Percentiles rank a stretch among this genome's conserved stretches.
These are phyloP conservation scores for Thermophis baileyi DNA, from an alignment of 2,113 vertebrate species.

Conservation along the genomic window DNA sequence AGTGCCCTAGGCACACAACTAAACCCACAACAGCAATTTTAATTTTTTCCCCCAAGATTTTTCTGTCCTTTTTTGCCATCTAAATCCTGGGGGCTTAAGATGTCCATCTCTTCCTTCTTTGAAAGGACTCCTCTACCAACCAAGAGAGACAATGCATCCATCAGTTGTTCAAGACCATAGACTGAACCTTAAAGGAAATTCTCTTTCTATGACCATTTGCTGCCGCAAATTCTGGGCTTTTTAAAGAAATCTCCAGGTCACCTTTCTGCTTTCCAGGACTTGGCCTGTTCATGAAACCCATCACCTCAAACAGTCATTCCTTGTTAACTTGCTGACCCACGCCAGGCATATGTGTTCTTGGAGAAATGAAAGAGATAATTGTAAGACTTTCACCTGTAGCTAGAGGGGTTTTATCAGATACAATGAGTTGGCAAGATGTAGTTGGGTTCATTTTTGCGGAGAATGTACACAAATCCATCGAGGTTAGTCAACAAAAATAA, in stretches of 20 bases:
- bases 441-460: neutral
- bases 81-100: neutral
- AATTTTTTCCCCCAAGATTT: neutral
- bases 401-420: slow-evolving; percentile 1
- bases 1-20: neutral
- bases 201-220: neutral
- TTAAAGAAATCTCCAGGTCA: slow-evolving; percentile 5
- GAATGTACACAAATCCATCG: neutral
- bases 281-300: neutral
- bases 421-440: neutral
- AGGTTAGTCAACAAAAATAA: slow-evolving; percentile 17
- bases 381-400: neutral
- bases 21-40: neutral
- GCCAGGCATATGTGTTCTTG: neutral
- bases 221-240: neutral
- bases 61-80: neutral
- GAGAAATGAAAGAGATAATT: neutral
- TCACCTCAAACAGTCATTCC: neutral
- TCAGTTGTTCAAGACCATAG: slow-evolving; percentile 9
- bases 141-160: neutral
- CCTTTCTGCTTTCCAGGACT: neutral
- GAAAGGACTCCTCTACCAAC: neutral
- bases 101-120: neutral
- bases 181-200: slow-evolving; percentile 18
- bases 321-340: neutral